Evolutionary conservation across 2,113 vertebrate genomes (phyloP), one percentile per base, ranked within the genome.

Genomic region (Merops nubicus): DNA sequence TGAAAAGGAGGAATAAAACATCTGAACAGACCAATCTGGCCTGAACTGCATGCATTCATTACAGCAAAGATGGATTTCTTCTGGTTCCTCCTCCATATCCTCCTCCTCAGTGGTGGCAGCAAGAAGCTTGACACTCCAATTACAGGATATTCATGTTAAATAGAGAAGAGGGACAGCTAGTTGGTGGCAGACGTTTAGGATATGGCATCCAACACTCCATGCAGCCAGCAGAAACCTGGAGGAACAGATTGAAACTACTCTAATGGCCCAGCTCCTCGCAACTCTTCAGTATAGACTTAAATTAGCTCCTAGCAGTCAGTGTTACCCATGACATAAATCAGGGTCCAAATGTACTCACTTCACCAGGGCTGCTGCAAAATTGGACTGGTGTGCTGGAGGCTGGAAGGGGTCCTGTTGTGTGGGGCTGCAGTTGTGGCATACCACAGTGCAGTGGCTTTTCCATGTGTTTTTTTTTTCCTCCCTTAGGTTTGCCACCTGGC

Each of bases 1-100:
- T 93, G 73, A 72, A 89, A 93, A 95, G n/a, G 70, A 88, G 56
- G 50, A 74, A 93, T 87, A 89, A 88, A 96, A 84, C 72, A 94
- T 91, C 67, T 90, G 70, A 88, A 79, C 54, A 96, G 68, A 53
- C 69, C 85, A 84, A 76, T 86, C 85, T 88, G 84, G 85, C 67
- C 65, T 81, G 86, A 85, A 56, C 59, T 79, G 68, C 59, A 79
- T 53, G 85, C 73, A 74, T 74, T 93, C 64, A 93, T 95, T 96
- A 93, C 0, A 7, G 89, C 57, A 88, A 64, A 96, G 53, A 63
- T 1, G 28, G 87, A 94, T 94, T 77, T 87, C 94, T 89, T 84
- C 88, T 80, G 75, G 94, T 92, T 43, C 74, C 91, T 77, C 65
- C 81, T 94, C 88, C 31, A 4, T 92, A 69, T 87, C 87, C 93